Evolutionary conservation across 1,140 invertebrate genomes (phyloP), one percentile per base, ranked within the genome.

Genomic region (Drosophila dunni): DNA sequence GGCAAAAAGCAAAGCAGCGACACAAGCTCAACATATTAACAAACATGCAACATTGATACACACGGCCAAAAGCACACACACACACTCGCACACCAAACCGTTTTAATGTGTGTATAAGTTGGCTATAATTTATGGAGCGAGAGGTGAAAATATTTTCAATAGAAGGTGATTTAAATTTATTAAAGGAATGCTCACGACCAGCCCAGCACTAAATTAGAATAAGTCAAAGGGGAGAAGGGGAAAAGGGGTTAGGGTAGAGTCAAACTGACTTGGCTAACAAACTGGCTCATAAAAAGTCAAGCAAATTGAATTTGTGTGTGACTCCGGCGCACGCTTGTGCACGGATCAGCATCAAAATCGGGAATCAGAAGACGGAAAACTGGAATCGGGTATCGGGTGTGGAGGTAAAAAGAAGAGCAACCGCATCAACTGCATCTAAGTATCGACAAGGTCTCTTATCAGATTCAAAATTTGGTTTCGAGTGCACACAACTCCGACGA

Each of bases 151-250:
- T 89, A 84, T 89, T 89, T 89, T 89, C 84, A 89, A 89, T 89
- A 89, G 84, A 89, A 89, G 84, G 84, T 89, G 84, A 89, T 89
- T 89, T 89, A 89, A 89, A 89, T 89, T 89, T 89, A 89, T 89
- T 89, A 89, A 89, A 89, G 84, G 84, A 89, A 89, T 88, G 84
- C 80, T 84, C 77, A 83, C 75, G 81, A 86, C 75, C 81, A 86
- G 82, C 75, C 58, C 78, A 65, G 74, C 84, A 86, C 84, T 86
- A 86, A 86, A 86, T 86, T 86, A 88, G 84, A 88, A 89, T 89
- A 89, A 89, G 84, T 69, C 74, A 3, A 40, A 29, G 24, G 20
- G 24, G 10, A 24, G 58, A 10, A 8, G 3, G 45, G 5, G 24
- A 4, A 29, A 10, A 20, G n/a, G 4, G 8, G 42, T 29, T 9